Conservation (phyloP, 2,888 invertebrate genomes). For the Zaprionus obscuricornis region DNA sequence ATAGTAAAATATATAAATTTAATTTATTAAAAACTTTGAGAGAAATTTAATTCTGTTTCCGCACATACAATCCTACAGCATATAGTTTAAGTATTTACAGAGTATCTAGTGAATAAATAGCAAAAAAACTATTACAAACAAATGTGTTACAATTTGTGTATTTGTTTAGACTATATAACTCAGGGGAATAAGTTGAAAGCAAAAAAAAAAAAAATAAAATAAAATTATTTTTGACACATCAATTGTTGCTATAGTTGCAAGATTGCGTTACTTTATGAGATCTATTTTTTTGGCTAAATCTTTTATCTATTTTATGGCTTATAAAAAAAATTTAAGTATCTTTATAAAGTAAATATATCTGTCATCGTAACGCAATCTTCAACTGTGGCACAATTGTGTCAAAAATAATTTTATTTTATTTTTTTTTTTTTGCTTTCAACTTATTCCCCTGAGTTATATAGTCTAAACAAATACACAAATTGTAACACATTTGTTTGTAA, state of each 20-base stretch:
- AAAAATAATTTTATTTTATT: neutral
- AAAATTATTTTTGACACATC: slow-evolving; percentile 2
- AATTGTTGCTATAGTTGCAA: slow-evolving; percentile 12
- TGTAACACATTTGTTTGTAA: slow-evolving; percentile 52
- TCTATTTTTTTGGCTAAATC: too few relatives aligned
- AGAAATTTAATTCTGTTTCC: too few relatives aligned
- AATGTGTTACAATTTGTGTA: slow-evolving; percentile 57
- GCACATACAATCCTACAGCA: too few relatives aligned
- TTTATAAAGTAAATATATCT: too few relatives aligned
- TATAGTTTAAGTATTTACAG: too few relatives aligned
- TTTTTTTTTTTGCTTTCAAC: slow-evolving; percentile 19
- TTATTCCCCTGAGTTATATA: slow-evolving; percentile 19
- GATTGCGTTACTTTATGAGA: too few relatives aligned
- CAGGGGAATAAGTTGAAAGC: slow-evolving; percentile 27
- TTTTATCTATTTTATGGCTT: too few relatives aligned
- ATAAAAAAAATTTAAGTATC: too few relatives aligned
- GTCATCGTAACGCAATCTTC: too few relatives aligned
- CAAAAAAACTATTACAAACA: slow-evolving; percentile 27
- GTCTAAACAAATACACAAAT: slow-evolving; percentile 52
- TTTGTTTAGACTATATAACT: slow-evolving; percentile 42
- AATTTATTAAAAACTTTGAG: too few relatives aligned
- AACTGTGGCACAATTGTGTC: slow-evolving; percentile 10
- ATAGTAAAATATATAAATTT: too few relatives aligned
- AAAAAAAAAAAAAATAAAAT: slow-evolving; percentile 3
- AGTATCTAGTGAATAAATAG: too few relatives aligned